Conservation (phyloP, 2,888 invertebrate genomes). For the Trachelus troglodyta region DNA sequence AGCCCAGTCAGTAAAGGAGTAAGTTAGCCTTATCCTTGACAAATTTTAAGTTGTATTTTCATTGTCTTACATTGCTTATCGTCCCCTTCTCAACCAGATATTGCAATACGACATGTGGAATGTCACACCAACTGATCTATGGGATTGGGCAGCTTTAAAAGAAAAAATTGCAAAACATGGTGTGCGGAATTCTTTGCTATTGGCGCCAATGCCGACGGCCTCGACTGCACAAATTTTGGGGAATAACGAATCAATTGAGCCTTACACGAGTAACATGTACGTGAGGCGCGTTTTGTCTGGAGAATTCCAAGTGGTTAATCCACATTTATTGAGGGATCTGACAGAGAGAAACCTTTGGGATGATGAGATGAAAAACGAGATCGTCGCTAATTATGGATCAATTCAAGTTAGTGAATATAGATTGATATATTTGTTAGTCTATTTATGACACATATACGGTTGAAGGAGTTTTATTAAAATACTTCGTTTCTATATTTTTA, state of each 20-base stretch:
- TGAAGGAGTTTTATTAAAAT: background rate
- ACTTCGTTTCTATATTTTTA: background rate
- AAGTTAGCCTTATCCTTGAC: background rate
- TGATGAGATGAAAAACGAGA: slow-evolving; percentile 70
- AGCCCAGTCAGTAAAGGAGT: slow-evolving; percentile 71
- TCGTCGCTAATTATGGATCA: slow-evolving; percentile 71
- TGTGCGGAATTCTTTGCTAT: slow-evolving; percentile 71
- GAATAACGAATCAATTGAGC: slow-evolving; percentile 75
- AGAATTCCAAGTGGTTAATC: slow-evolving; percentile 73
- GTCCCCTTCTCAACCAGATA: slow-evolving; percentile 66
- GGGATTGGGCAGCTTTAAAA: slow-evolving; percentile 70
- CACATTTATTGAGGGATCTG: slow-evolving; percentile 72
- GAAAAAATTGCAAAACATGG: slow-evolving; percentile 71
- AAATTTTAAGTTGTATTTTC: background rate
- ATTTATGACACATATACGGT: background rate
- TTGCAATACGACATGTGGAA: slow-evolving; percentile 97
- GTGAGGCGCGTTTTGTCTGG: slow-evolving; percentile 72
- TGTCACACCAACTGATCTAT: slow-evolving; percentile 70
- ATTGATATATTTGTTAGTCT: background rate
- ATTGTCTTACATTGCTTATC: background rate
- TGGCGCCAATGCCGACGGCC: slow-evolving; percentile 77
- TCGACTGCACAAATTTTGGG: slow-evolving; percentile 76
- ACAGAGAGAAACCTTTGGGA: slow-evolving; percentile 71
- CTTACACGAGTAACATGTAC: slow-evolving; percentile 75
- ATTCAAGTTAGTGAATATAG: slow-evolving; percentile 58